Percentiles rank a stretch among this genome's conserved stretches.
These are phyloP conservation scores for Peromyscus eremicus DNA, from an alignment of 2,797 vertebrate genomes.

Conservation along the genomic window DNA sequence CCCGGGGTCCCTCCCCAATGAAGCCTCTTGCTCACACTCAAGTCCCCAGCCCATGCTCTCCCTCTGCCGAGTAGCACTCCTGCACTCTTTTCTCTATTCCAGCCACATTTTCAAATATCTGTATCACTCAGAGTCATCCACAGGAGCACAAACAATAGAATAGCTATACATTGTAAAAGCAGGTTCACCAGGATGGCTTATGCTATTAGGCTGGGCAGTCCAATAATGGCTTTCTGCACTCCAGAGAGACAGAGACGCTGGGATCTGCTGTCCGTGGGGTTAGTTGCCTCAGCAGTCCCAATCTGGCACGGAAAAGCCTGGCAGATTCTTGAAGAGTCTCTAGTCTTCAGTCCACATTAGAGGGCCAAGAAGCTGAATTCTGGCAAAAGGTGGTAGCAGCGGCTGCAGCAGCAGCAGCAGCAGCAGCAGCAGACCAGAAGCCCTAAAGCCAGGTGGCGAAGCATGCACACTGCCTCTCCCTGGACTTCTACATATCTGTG, in stretches of 20 bases:
- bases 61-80: not conserved
- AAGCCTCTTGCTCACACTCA: not conserved
- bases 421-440: not conserved
- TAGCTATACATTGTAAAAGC: not conserved
- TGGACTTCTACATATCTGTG: not conserved
- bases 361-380: not conserved
- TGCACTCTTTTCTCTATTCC: not conserved
- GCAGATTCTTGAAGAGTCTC: not conserved
- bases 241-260: not conserved
- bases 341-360: not conserved
- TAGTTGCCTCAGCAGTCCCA: not conserved
- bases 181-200: not conserved
- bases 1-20: not conserved
- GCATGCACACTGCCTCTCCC: not conserved
- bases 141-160: not conserved
- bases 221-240: not conserved
- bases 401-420: not conserved
- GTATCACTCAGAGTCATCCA: no score
- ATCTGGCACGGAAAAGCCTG: not conserved
- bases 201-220: no score
- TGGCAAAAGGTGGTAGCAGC: not conserved
- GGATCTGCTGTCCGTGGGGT: not conserved
- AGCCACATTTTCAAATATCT: not conserved
- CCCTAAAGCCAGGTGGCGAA: not conserved
- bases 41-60: accelerated